Evolutionary conservation across 1,140 invertebrate genomes (phyloP).

Genomic region (Melanaphis sacchari): DNA sequence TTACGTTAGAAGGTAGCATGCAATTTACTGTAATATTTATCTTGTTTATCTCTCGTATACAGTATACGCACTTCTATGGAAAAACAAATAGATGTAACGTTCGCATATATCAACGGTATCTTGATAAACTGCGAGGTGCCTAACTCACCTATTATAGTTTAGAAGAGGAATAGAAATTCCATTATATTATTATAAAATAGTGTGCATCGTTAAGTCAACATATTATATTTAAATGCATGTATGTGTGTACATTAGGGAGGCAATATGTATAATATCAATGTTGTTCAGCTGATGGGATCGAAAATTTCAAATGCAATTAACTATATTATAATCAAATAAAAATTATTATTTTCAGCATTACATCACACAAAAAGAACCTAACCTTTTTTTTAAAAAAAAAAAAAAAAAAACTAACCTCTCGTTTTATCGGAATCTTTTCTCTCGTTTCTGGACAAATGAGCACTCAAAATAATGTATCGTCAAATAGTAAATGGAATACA

Average conservation of each 20-base stretch:
- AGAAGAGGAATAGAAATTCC: background rate
- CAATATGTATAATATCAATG: background rate
- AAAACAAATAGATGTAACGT: background rate
- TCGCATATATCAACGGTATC: background rate
- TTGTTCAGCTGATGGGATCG: background rate
- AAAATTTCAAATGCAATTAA: background rate
- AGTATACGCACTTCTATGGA: background rate
- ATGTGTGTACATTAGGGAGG: background rate
- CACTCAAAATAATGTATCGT: no score
- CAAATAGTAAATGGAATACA: no score
- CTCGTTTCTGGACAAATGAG: background rate
- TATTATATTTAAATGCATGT: no score
- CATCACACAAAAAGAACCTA: no score
- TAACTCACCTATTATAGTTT: background rate
- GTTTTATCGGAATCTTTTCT: background rate
- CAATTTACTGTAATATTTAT: slow-evolving; percentile 6
- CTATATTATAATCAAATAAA: background rate
- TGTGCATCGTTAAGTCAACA: background rate
- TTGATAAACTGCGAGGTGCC: background rate
- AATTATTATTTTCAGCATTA: background rate
- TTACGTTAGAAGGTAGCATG: background rate
- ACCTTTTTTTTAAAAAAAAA: no score
- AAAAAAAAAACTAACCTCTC: no score
- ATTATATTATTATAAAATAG: background rate
- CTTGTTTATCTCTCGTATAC: background rate